Base-by-base conservation (phyloP, 2,888 invertebrate species). In the Schrankia costaestrigalis region DNA sequence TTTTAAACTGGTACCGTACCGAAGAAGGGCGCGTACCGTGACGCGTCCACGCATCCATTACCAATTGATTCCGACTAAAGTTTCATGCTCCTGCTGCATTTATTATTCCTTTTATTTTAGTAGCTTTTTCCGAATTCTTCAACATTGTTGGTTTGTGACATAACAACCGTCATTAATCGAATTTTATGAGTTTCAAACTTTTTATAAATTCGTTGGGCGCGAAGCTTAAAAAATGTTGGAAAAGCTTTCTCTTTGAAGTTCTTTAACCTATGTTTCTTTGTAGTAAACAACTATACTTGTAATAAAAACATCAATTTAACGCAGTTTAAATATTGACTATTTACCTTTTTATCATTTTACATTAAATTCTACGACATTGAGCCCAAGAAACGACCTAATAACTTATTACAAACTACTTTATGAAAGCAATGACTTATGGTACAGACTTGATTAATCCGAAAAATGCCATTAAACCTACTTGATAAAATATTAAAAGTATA, bases 1-100 rank as follows among this genome's bases (percentile, higher is more conserved):
- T 51, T 41, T 43, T 17, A 33, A 23, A n/a, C n/a, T n/a, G 32
- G 25, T 35, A 33, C 30, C 40, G 37, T 12, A 26, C 27, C 26
- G 19, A 25, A 43, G 37, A 47, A 50, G 59, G 43, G 51, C 55
- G 43, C 46, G 18, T 29, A 63, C 63, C 75, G 71, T 74, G 71
- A 70, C 67, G 69, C 60, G 60, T 66, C 45, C 60, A 71, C 69
- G 56, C 72, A 68, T 56, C 75, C 80, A 70, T 45, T 68, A 51
- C 77, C 56, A 79, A 85, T 84, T 73, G 77, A 84, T 86, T 83
- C 60, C 44, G 12, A 42, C 45, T 53, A 52, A 58, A 61, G 63
- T 72, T 78, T 78, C 77, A 78, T 71, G 80, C 72, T 63, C 57
- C 70, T 64, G 62, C 70, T 71, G 73, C 71, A 72, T 78, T 64